phyloP scores from a whole-genome alignment of 2,888 invertebrate genomes.

The Himalopsyche japonica region DNA sequence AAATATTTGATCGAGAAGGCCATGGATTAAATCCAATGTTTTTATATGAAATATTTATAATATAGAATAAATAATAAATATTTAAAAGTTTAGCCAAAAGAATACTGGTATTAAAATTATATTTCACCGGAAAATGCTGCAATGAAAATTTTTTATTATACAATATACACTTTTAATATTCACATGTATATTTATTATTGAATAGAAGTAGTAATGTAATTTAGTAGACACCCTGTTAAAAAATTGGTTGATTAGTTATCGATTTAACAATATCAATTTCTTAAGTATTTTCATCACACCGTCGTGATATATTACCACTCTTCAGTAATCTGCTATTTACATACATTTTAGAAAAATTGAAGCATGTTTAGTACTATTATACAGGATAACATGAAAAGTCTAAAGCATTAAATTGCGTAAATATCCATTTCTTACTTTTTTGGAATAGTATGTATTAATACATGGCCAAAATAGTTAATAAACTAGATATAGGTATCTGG shows the following conservation, averaged over 20 bases:
- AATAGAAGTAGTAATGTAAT: background rate
- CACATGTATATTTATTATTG: background rate
- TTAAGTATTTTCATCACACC: background rate
- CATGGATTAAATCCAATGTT: too few relatives aligned
- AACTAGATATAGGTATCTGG: too few relatives aligned
- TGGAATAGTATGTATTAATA: too few relatives aligned
- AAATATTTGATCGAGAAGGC: too few relatives aligned
- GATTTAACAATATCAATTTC: background rate
- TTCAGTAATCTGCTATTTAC: background rate
- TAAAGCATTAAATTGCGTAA: too few relatives aligned
- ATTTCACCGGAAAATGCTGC: background rate
- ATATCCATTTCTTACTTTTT: too few relatives aligned
- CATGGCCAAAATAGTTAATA: too few relatives aligned
- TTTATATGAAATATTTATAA: too few relatives aligned
- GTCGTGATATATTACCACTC: background rate
- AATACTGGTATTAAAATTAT: background rate
- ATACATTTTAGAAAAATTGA: background rate
- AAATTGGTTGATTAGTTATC: constrained; percentile 13
- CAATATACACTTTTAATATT: background rate
- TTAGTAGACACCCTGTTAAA: constrained; percentile 21
- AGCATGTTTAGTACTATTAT: too few relatives aligned
- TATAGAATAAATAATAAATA: too few relatives aligned
- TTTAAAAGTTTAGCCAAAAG: too few relatives aligned
- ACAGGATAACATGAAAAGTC: too few relatives aligned
- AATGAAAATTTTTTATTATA: background rate